Evolutionary conservation across 2,113 vertebrate genomes (phyloP).

Genomic region (Anolis carolinensis): DNA sequence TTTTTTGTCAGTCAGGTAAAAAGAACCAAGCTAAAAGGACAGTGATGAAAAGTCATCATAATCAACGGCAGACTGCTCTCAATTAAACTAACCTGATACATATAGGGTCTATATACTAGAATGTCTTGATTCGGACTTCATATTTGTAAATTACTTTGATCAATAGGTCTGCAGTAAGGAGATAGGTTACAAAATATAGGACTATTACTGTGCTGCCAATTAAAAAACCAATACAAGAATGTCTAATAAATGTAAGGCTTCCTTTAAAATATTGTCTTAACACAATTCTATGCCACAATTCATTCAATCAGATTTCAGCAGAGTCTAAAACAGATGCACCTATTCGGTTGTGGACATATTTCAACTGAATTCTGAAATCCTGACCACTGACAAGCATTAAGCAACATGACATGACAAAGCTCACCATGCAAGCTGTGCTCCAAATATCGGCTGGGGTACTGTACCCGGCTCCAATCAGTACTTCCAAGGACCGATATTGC

Average conservation of each 20-base stretch:
- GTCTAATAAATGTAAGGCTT: not conserved
- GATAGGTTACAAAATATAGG: not conserved
- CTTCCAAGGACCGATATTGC: conserved; percentile 94
- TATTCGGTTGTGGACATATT: not conserved
- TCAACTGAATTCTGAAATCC: fast-evolving
- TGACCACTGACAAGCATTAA: fast-evolving
- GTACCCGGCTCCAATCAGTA: conserved; percentile 92
- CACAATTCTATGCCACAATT: not conserved
- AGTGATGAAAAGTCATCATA: not conserved
- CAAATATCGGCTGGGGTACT: conserved; percentile 96
- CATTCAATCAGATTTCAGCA: not conserved
- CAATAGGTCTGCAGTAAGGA: not conserved
- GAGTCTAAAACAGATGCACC: not conserved
- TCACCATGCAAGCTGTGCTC: conserved; percentile 99
- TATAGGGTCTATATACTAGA: not conserved
- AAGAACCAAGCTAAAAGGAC: not conserved
- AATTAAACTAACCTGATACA: not conserved
- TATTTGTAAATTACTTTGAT: not conserved
- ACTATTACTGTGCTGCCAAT: not conserved
- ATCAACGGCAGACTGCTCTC: not conserved
- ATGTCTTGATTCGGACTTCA: not conserved
- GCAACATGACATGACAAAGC: not conserved
- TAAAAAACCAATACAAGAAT: not conserved
- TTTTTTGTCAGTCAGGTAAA: not conserved
- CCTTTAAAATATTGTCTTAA: not conserved